A percentile compares a stretch with the other conserved stretches of the same genome.
Conservation (phyloP, 2,113 vertebrate species). For the Caranx ignobilis region DNA sequence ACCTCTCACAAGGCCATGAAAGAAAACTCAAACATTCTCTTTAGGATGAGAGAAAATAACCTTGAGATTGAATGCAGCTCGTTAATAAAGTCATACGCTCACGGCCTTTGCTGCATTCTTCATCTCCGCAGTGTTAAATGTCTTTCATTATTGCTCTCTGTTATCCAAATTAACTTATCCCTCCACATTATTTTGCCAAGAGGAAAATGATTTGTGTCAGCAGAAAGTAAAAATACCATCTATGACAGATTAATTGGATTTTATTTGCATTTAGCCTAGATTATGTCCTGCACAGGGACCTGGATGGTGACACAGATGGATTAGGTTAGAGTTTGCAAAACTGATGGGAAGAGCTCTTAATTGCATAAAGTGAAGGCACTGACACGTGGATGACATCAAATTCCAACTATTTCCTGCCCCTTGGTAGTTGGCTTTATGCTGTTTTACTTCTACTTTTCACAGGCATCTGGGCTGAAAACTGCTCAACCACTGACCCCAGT, state of each 20-base stretch:
- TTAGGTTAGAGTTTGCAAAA: conserved; percentile 67
- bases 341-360: conserved; percentile 64
- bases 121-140: conserved; percentile 55
- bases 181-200: conserved; percentile 64
- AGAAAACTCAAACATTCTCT: too few relatives aligned
- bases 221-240: conserved; percentile 75
- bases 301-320: conserved; percentile 75
- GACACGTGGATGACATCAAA: conserved; percentile 51
- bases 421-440: conserved; percentile 19
- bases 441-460: conserved; percentile 36
- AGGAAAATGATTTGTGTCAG: conserved; percentile 74
- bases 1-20: too few relatives aligned
- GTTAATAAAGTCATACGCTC: conserved; percentile 32
- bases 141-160: conserved; percentile 68
- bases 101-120: neutral
- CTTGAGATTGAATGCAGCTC: neutral
- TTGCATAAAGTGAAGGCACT: conserved; percentile 46
- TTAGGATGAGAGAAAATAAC: too few relatives aligned
- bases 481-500: neutral
- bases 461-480: conserved; percentile 11
- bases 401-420: conserved; percentile 36
- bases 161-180: conserved; percentile 73
- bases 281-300: conserved; percentile 71
- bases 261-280: conserved; percentile 75
- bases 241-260: conserved; percentile 82